Evolutionary conservation across 1,140 invertebrate genomes (phyloP), one percentile per base, ranked within the genome.

Genomic region (Drosophila chauvacae): DNA sequence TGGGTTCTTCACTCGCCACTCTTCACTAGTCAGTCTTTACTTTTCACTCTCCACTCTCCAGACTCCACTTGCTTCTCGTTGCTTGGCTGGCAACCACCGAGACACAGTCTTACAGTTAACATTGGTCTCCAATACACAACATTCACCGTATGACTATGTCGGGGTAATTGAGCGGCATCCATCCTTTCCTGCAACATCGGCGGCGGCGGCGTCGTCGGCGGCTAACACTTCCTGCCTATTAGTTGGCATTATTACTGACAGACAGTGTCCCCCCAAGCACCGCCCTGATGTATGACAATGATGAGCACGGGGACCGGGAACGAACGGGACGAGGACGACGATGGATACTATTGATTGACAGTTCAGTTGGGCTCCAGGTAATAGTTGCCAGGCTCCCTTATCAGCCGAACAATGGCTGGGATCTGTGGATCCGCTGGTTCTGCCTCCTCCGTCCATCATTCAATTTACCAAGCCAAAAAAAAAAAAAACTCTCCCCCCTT

Each of bases 91-190:
- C 79, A 91, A 83, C 68, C 90, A 92, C 91, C 79, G 80, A 93
- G 92, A 93, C 92, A 93, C 92, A 93, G 92, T 93, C 92, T 93
- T 93, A 93, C 92, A 93, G 92, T 93, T 93, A 93, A 93, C 92
- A 93, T 93, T 93, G 83, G 80, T 90, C 75, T 80, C 87, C 77
- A 69, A 91, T 82, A 91, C 86, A 93, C 92, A 93, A 92, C 90
- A 92, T 92, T 93, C 87, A 84, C 92, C 92, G 92, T 93, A 92
- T 61, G 92, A 93, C 92, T 91, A 92, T 93, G 92, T 93, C 92
- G 68, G 77, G 77, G 91, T 92, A 91, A 91, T 91, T 86, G 86
- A 92, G 85, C 80, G 77, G 64, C 73, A 61, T 80, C 66, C 71
- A 62, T 68, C 75, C 28, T 60, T 56, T 26, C 28, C 28, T 39